Conservation (phyloP, 2,113 vertebrate genomes). For the Nyctereutes procyonoides region DNA sequence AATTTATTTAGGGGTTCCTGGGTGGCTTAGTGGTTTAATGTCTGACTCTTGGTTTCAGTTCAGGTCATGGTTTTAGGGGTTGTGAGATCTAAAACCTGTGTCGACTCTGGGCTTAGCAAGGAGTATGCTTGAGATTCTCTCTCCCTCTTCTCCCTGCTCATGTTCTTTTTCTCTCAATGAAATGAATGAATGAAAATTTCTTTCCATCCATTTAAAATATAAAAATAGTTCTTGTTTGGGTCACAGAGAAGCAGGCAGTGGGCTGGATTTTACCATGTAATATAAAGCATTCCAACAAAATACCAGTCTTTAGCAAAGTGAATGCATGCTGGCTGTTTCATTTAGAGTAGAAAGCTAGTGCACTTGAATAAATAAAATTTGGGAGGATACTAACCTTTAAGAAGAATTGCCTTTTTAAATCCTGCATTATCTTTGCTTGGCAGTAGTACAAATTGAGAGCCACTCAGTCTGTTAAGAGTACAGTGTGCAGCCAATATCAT, state of each 20-base stretch:
- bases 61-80: neutral
- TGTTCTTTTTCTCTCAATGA: neutral
- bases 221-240: neutral
- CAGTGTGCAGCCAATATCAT: neutral
- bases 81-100: accelerated
- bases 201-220: neutral
- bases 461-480: neutral
- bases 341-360: neutral
- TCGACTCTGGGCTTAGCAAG: neutral
- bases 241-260: neutral
- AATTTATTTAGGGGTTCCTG: neutral
- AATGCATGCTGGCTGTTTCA: neutral
- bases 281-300: neutral
- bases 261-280: neutral
- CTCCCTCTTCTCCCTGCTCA: neutral
- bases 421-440: neutral
- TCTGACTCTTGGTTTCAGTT: neutral
- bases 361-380: neutral
- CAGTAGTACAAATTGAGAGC: neutral
- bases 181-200: neutral
- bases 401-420: neutral
- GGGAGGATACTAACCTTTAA: neutral
- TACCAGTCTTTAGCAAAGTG: neutral
- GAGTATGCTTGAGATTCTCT: neutral
- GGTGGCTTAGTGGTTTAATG: neutral